Base-by-base conservation (phyloP, 2,113 vertebrate species). In the Corythornis madagascariensis region DNA sequence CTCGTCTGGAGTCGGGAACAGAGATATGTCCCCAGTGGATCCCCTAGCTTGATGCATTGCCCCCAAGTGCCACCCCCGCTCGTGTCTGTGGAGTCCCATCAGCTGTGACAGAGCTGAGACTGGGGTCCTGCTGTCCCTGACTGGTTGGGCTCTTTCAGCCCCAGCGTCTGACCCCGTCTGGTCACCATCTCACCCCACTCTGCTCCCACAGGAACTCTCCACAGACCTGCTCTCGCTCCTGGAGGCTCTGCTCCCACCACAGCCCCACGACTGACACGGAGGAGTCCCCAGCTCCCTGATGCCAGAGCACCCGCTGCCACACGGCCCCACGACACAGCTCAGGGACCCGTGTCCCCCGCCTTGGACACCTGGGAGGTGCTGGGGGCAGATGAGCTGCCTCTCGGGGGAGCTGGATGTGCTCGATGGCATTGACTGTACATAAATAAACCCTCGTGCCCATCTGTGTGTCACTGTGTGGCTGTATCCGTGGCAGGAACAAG, bases 181-280 rank as follows among this genome's bases (percentile, higher is more conserved):
- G 15, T 74, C n/a, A 43, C 31, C 2, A 0, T n/a, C 40, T 73
- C 55, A 78, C 45, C 43, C 8, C 24, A 0, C 5, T 89, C 15
- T 53, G 40, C 35, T 57, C 38, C 80, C 10, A 5, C 89, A 97
- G 97, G 95, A 95, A 13, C 38, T 93, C 33, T 94, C 96, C 0
- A 31, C 90, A 5, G 94, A 97, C 48, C 71, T 97, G 84, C 84
- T 97, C 50, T 70, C 96, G 0, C 90, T 97, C n/a, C 64, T 97
- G 84, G 96, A 97, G 29, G 88, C 86, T 67, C 88, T 96, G 95
- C 60, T 93, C 64, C 96, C 92, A 0, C 25, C 60, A 0, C 86
- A 93, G n/a, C 52, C 78, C 9, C 83, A 48, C 55, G 89, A 95
- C 92, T 97, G 96, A 97, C 86, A 77, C 1, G 1, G 48, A 50